Conservation (phyloP, 2,113 vertebrate genomes). For the Myotis brandtii region DNA sequence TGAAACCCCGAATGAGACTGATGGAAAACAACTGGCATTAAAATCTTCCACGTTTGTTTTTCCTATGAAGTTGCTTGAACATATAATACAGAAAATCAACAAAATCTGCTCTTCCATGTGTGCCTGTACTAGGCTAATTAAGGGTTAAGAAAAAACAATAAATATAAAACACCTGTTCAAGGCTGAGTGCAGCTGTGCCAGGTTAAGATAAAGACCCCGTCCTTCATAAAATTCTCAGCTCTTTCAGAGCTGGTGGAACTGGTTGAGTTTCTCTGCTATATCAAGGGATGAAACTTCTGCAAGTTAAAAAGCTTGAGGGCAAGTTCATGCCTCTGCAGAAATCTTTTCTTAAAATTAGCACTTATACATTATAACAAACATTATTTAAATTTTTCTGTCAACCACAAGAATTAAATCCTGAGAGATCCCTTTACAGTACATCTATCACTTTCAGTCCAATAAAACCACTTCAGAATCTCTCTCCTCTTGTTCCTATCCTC, state of each 20-base stretch:
- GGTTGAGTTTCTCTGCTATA: background rate
- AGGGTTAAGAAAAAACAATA: background rate
- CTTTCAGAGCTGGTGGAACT: background rate
- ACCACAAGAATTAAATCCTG: slow-evolving; percentile 2
- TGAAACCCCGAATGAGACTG: background rate
- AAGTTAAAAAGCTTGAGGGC: slow-evolving; percentile 35
- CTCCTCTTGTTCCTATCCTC: background rate
- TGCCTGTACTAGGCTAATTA: background rate
- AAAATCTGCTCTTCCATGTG: background rate
- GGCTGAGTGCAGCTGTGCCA: background rate
- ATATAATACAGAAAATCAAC: slow-evolving; percentile 4
- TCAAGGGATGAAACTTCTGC: slow-evolving; percentile 13
- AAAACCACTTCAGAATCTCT: background rate
- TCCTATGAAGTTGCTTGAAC: background rate
- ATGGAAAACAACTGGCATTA: background rate
- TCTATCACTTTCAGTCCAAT: background rate
- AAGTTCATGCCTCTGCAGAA: slow-evolving; percentile 24
- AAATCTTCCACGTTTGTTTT: background rate
- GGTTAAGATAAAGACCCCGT: background rate
- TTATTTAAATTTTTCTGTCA: slow-evolving; percentile 45
- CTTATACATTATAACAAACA: background rate
- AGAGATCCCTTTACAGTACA: background rate
- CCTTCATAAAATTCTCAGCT: slow-evolving; percentile 21
- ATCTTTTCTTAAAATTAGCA: slow-evolving; percentile 53
- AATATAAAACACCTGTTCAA: slow-evolving; percentile 26